These are phyloP conservation scores for Drosophila picticornis DNA, from an alignment of 2,888 invertebrate species.

Conservation along the genomic window DNA sequence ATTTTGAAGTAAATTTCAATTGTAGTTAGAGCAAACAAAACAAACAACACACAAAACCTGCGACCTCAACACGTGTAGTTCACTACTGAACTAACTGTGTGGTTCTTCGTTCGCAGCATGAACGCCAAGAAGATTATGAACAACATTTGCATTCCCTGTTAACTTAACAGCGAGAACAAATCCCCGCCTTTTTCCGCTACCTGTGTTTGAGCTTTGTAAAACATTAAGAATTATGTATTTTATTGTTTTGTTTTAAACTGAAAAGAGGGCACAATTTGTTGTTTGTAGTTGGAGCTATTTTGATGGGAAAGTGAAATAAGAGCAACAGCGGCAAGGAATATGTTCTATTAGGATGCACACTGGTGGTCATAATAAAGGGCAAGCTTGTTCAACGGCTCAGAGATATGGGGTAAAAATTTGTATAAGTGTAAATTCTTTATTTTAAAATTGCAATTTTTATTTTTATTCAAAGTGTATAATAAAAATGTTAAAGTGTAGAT, in stretches of 20 bases:
- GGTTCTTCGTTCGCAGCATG: conserved; percentile 16
- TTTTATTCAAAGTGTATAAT: background rate
- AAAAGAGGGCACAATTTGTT: background rate
- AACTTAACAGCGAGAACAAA: conserved; percentile 13
- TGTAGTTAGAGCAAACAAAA: conserved; percentile 43
- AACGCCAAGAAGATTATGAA: conserved; percentile 10
- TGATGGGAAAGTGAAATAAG: background rate
- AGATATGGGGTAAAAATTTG: background rate
- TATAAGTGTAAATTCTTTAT: background rate
- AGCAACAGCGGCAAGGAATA: background rate
- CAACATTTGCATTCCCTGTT: conserved; percentile 9
- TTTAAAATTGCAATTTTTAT: background rate
- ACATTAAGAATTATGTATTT: background rate
- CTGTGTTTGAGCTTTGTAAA: background rate
- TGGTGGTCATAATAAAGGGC: background rate
- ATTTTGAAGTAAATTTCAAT: conserved; percentile 55
- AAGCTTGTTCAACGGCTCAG: background rate
- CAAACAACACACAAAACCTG: conserved; percentile 45
- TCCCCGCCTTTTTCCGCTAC: background rate
- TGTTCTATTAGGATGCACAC: background rate
- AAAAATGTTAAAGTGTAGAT: background rate
- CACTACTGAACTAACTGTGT: conserved; percentile 23
- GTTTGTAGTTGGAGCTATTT: background rate
- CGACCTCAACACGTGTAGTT: conserved; percentile 46
- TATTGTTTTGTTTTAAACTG: background rate